Base-by-base conservation (phyloP, 2,113 vertebrate species). In the Anser cygnoides region DNA sequence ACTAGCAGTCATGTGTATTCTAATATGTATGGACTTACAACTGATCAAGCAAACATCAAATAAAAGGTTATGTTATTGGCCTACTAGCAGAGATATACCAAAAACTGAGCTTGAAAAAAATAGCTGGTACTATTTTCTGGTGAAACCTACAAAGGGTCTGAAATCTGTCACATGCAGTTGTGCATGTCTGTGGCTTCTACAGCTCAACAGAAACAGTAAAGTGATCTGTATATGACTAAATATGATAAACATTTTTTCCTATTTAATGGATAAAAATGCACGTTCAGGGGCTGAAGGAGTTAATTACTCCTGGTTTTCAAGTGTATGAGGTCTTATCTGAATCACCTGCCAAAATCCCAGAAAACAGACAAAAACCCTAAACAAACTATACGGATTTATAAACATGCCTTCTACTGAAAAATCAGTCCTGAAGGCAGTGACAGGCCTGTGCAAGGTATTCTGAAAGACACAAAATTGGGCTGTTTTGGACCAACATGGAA, bases 81-180 rank as follows among this genome's bases (percentile, higher is more conserved):
- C 16, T 70, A 54, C 61, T 21, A 88, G 39, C 35, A 84, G 58
- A 76, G 15, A 41, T 11, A 67, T 4, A 59, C 7, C 62, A 77
- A 80, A 82, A 66, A 79, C 9, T 4, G 31, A 93, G 58, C 41
- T 66, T 59, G 43, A 75, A 15, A 92, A 88, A 82, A 62, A 2
- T 7, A 89, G 66, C 1, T 28, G 9, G 52, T 31, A 66, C 15
- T 10, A 41, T 1, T 0, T 18, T n/a, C 41, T 31, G 5, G 46
- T 70, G 25, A 63, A 58, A 75, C 58, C 79, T 74, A 28, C 14
- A 70, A 78, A 62, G 6, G n/a, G 33, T 80, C 2, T 74, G 46
- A 83, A 54, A 81, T 31, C 57, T 7, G 33, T 58, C 65, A 49
- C 11, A 87, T 29, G 31, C 6, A 70, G 8, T 26, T 75, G 33